Percentiles rank a stretch among this genome's conserved stretches.
Evolutionary conservation across 2,113 vertebrate genomes (phyloP).

Genomic region (Diphyllodes magnificus): DNA sequence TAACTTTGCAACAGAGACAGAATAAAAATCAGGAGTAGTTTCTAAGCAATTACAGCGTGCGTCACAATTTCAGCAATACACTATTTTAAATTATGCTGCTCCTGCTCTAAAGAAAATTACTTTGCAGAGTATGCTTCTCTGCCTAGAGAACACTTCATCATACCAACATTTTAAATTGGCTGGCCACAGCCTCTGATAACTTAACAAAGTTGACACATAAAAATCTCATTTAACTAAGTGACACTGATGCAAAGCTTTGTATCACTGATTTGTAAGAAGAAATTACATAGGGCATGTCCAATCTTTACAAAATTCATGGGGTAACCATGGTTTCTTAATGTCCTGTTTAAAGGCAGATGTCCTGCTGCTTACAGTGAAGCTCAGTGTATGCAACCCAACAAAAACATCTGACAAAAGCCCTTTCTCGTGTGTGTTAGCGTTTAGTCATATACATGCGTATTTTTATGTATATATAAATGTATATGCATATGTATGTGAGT

Average conservation of each 20-base stretch:
- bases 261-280: neutral
- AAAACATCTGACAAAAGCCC: neutral
- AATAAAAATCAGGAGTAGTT: slow-evolving; percentile 9
- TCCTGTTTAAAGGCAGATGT: neutral
- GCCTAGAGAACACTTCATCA: neutral
- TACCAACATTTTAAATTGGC: neutral
- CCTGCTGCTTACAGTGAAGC: neutral
- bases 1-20: neutral
- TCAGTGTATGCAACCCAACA: neutral
- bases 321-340: neutral
- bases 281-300: neutral
- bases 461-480: neutral
- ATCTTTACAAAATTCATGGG: neutral
- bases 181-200: neutral
- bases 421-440: neutral
- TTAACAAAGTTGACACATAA: neutral
- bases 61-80: neutral
- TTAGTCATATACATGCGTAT: neutral
- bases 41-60: neutral
- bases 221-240: neutral
- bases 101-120: neutral
- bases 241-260: neutral
- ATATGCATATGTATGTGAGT: neutral
- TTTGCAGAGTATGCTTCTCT: neutral
- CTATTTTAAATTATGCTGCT: neutral